Conservation (phyloP, 2,888 invertebrate genomes). For the Calameuta idolon region DNA sequence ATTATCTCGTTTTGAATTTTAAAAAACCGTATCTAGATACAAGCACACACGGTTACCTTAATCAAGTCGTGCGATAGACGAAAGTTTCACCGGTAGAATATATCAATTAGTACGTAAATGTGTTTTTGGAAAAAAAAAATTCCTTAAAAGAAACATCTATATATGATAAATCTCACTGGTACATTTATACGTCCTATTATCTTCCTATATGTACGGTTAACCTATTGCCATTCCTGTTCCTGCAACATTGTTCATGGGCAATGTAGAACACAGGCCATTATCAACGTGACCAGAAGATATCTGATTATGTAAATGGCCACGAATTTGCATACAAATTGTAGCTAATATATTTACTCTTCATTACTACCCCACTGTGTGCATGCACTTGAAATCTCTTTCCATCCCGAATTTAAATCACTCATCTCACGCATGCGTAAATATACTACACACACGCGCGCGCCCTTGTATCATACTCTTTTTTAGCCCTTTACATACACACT, state of each 20-base stretch:
- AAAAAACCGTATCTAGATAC: background rate
- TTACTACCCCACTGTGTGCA: conserved; percentile 1
- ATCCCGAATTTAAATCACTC: conserved; percentile 7
- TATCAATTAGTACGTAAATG: background rate
- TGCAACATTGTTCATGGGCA: background rate
- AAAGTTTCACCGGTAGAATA: background rate
- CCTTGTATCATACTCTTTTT: background rate
- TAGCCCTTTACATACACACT: conserved; percentile 25
- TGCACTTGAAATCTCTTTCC: background rate
- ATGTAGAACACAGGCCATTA: conserved; percentile 15
- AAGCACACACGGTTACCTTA: background rate
- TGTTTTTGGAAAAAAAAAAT: background rate
- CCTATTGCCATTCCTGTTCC: background rate
- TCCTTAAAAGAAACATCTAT: background rate
- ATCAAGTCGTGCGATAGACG: background rate
- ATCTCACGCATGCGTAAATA: background rate
- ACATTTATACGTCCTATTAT: background rate
- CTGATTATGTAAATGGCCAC: conserved; percentile 23
- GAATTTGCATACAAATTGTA: conserved; percentile 25
- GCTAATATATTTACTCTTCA: conserved; percentile 22
- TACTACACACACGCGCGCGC: background rate
- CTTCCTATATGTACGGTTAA: background rate
- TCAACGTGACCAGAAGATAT: conserved; percentile 22
- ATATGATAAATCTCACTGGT: background rate
- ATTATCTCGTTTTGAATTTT: background rate